Evolutionary conservation across 2,113 vertebrate genomes (phyloP).

Genomic region (Corythornis madagascariensis): DNA sequence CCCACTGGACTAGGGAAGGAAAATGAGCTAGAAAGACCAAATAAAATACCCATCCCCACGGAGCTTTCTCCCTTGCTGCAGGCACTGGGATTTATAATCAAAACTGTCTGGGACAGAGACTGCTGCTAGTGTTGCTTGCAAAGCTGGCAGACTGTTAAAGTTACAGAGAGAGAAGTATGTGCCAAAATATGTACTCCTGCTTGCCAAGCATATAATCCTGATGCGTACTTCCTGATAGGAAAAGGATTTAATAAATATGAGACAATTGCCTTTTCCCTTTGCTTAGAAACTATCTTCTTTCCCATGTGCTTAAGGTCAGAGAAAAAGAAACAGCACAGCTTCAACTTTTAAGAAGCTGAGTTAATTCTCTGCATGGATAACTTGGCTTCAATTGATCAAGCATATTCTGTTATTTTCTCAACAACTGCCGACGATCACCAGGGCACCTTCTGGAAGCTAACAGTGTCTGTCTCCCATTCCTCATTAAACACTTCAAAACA

Average conservation of each 20-base stretch:
- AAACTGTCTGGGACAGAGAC: conserved; percentile 56
- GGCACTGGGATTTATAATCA: conserved; percentile 48
- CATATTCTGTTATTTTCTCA: not conserved
- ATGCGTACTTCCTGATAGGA: conserved; percentile 63
- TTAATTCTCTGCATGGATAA: not conserved
- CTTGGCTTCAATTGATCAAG: not conserved
- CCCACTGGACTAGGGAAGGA: not conserved
- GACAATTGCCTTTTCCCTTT: conserved; percentile 57
- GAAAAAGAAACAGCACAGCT: not conserved
- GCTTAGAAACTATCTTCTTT: conserved; percentile 41
- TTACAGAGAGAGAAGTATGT: conserved; percentile 25
- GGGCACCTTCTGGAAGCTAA: not conserved
- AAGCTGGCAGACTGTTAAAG: conserved; percentile 43
- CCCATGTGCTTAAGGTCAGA: conserved; percentile 22
- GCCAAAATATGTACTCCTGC: conserved; percentile 51
- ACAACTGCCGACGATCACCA: not conserved
- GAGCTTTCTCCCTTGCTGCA: not conserved
- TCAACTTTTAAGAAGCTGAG: not conserved
- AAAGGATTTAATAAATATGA: conserved; percentile 64
- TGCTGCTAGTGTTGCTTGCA: conserved; percentile 36
- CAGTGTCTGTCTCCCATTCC: not conserved
- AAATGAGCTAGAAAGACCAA: not conserved
- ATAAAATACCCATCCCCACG: not conserved
- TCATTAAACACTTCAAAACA: not conserved
- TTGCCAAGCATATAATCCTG: conserved; percentile 62